These are phyloP conservation scores for Glossosoma conforme DNA, from an alignment of 1,140 invertebrate species.

Conservation along the genomic window DNA sequence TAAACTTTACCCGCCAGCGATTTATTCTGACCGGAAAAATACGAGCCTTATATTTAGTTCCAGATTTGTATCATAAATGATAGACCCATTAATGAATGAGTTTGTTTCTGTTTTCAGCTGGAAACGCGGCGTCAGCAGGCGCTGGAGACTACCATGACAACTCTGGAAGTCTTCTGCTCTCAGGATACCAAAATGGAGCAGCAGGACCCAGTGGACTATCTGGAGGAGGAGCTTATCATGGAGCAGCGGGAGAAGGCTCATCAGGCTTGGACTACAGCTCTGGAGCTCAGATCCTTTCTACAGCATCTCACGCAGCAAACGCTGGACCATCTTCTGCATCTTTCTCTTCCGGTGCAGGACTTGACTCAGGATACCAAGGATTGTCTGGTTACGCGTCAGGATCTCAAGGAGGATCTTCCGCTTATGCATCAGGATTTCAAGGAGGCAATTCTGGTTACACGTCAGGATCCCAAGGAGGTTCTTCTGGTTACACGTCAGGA, in stretches of 20 bases:
- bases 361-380: not conserved
- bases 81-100: not conserved
- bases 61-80: not conserved
- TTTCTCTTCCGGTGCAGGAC: too few relatives aligned
- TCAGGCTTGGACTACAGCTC: not conserved
- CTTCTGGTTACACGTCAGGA: not conserved
- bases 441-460: not conserved
- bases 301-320: not conserved
- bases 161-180: not conserved
- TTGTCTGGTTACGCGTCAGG: not conserved
- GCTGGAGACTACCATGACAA: not conserved
- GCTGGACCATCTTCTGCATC: slow-evolving; percentile 4
- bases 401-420: too few relatives aligned
- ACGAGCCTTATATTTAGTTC: not conserved
- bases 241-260: slow-evolving; percentile 1
- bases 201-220: slow-evolving; percentile 3
- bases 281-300: slow-evolving; percentile 7
- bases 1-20: too few relatives aligned
- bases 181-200: not conserved
- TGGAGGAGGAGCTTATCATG: too few relatives aligned
- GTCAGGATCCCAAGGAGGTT: too few relatives aligned
- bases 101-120: not conserved
- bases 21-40: too few relatives aligned
- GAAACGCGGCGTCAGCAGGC: slow-evolving; percentile 10
- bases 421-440: too few relatives aligned